A percentile compares a stretch with the other conserved stretches of the same genome.
Conservation (phyloP, 2,797 vertebrate species). For the Danio aesculapii region DNA sequence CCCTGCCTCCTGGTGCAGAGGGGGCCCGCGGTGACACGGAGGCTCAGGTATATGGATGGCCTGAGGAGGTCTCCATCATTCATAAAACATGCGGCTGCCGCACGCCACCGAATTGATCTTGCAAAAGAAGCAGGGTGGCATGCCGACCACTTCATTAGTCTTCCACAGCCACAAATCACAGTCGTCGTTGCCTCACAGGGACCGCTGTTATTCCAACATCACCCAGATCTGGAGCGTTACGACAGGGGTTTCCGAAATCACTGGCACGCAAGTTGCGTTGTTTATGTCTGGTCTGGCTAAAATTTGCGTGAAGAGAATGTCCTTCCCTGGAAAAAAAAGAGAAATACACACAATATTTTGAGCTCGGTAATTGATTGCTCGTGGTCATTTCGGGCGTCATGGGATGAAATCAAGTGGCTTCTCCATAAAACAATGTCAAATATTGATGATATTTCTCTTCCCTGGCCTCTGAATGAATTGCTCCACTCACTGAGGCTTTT, state of each 20-base stretch:
- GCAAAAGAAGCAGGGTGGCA: constrained; percentile 86
- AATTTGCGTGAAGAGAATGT: constrained; percentile 29
- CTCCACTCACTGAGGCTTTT: constrained; percentile 74
- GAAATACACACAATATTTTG: constrained; percentile 79
- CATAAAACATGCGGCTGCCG: constrained; percentile 79
- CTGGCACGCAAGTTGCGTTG: constrained; percentile 13
- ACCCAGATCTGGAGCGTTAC: constrained; percentile 3
- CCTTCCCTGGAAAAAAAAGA: constrained; percentile 56
- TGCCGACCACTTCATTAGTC: constrained; percentile 87
- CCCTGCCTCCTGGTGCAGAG: constrained; percentile 75
- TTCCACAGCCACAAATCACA: constrained; percentile 83
- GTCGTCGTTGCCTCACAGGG: constrained; percentile 69
- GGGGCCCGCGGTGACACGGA: constrained; percentile 62
- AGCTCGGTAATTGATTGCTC: constrained; percentile 82
- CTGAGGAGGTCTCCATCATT: constrained; percentile 87
- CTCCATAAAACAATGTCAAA: constrained; percentile 87
- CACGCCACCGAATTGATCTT: constrained; percentile 85
- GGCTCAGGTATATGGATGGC: constrained; percentile 74
- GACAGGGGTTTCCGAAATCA: not conserved
- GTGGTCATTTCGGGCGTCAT: constrained; percentile 79
- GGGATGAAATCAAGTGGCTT: constrained; percentile 83
- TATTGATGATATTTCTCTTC: constrained; percentile 87
- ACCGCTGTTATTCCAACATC: constrained; percentile 62
- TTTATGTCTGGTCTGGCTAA: constrained; percentile 30
- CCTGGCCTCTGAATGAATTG: constrained; percentile 80